Evolutionary conservation across 2,113 vertebrate species (phyloP).

Genomic region (Ciconia boyciana): DNA sequence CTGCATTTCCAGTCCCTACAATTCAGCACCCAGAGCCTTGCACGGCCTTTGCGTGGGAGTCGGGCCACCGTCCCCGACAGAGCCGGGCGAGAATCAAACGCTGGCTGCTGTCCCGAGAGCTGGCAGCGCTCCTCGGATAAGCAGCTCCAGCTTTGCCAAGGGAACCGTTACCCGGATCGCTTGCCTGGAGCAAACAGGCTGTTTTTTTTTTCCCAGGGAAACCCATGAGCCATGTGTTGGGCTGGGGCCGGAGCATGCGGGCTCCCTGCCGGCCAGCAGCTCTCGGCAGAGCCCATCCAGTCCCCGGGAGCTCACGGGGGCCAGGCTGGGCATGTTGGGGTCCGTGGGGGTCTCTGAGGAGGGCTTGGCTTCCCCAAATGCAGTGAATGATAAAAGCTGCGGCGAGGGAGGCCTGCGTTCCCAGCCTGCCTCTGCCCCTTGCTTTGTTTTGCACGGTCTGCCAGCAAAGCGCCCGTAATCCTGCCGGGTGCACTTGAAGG

Average conservation of each 20-base stretch:
- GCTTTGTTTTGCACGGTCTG: neutral
- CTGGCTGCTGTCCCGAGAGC: neutral
- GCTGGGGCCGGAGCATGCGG: neutral
- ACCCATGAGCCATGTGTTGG: fast-evolving
- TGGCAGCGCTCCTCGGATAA: neutral
- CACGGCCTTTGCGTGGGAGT: fast-evolving
- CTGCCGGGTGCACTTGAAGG: neutral
- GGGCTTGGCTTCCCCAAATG: neutral
- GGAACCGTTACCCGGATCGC: neutral
- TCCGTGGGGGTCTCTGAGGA: neutral
- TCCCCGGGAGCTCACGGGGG: fast-evolving
- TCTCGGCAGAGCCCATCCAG: neutral
- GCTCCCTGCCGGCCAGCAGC: fast-evolving
- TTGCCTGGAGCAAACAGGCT: neutral
- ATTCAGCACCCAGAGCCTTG: neutral
- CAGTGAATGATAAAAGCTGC: neutral
- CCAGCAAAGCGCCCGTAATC: neutral
- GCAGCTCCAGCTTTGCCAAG: neutral
- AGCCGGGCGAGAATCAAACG: neutral
- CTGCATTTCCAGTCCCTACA: neutral
- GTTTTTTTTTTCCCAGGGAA: neutral
- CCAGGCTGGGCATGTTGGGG: neutral
- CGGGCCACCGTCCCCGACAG: neutral
- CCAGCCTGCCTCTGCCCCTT: neutral
- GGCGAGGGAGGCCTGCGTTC: neutral